A percentile compares a stretch with the other conserved stretches of the same genome.
Evolutionary conservation across 2,113 vertebrate species (phyloP).

Genomic region (Cynocephalus volans): DNA sequence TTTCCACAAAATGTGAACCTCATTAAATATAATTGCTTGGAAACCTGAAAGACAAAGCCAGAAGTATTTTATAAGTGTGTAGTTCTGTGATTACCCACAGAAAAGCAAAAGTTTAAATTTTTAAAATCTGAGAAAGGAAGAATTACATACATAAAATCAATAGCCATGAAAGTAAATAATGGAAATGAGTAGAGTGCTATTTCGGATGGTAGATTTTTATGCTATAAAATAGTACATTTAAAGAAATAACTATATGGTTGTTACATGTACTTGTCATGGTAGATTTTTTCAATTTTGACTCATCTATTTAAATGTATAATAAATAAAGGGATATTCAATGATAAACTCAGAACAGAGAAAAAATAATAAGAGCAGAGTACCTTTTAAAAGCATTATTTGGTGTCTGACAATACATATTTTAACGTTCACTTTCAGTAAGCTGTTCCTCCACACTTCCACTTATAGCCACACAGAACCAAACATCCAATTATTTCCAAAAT

Average conservation of each 20-base stretch:
- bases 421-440: background rate
- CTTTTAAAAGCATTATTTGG: constrained; percentile 38
- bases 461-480: constrained; percentile 23
- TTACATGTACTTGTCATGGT: background rate
- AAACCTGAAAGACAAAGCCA: constrained; percentile 61
- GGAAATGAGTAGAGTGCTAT: constrained; percentile 35
- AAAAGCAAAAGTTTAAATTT: constrained; percentile 46
- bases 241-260: constrained; percentile 25
- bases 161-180: constrained; percentile 47
- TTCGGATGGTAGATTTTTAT: constrained; percentile 57
- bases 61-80: background rate
- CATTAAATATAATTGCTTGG: constrained; percentile 45
- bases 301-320: constrained; percentile 41
- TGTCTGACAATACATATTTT: background rate
- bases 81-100: constrained; percentile 50
- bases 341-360: constrained; percentile 25
- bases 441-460: background rate
- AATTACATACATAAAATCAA: constrained; percentile 35
- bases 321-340: constrained; percentile 37
- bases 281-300: constrained; percentile 35
- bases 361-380: background rate
- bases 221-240: constrained; percentile 39
- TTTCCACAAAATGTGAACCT: background rate
- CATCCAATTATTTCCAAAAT: background rate
- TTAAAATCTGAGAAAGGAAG: constrained; percentile 36